Base-by-base conservation (phyloP, 92 coral and sea anemone species). In the Bergia sp. region DNA sequence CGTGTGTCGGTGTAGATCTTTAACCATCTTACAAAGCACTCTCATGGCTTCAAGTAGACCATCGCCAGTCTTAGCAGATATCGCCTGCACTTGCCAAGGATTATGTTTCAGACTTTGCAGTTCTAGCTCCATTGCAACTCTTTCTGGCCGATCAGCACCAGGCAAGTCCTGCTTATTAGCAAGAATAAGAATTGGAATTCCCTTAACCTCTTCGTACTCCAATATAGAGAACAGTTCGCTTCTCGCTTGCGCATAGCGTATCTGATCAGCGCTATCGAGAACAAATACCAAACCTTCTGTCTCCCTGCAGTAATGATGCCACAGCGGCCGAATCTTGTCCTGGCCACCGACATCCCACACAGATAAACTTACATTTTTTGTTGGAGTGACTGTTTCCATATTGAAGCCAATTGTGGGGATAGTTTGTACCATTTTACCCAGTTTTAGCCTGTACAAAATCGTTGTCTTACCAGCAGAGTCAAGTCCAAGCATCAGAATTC, bases 371-470 rank as follows among this genome's bases (percentile, higher is more conserved):
- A 84, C 87, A 84, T 84, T 84, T 71, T 84, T 84, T 47, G 87
- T 84, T 47, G 87, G 87, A 84, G 79, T 84, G 50, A 84, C 87
- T 23, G 87, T 84, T 84, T 84, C 87, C 87, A 84, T 84, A 57
- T 84, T 84, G 67, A 84, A 84, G 55, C 87, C 87, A 47, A 84
- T 84, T 13, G 87, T 84, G n/a, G 87, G 87, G 16, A 84, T 84
- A 2, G 87, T 84, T 72, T 84, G 87, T 4, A 84, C 87, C 87
- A 84, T 84, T 49, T 72, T 84, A 9, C 87, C 87, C 20, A 84
- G 87, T 71, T 84, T 84, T 16, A 84, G 23, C 67, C 87, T 72
- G 79, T 84, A 84, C 77, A 84, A 84, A 67, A 84, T 84, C 12
- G 87, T 84, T 3, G 87, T 84, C 43, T 84, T 84, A 7, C 87